phyloP scores from a whole-genome alignment of 2,888 invertebrate genomes.

The Adelognathus sp. region DNA sequence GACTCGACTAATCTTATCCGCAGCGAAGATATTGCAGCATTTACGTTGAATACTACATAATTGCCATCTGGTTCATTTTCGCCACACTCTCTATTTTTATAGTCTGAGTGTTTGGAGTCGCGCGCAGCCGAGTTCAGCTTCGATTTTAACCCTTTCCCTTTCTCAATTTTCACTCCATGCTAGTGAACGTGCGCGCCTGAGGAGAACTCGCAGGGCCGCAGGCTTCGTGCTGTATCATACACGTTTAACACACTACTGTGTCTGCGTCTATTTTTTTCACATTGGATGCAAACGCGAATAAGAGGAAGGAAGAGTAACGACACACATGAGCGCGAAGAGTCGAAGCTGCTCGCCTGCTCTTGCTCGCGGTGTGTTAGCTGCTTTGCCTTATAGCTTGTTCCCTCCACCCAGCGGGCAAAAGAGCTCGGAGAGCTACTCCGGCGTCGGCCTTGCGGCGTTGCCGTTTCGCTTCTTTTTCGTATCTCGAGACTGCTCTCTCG shows the following conservation, averaged over 20 bases:
- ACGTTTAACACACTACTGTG: neutral
- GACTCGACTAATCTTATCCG: conserved; percentile 74
- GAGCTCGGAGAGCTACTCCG: conserved; percentile 57
- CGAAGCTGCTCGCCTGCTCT: conserved; percentile 11
- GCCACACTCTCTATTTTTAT: neutral
- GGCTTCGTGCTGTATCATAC: conserved; percentile 57
- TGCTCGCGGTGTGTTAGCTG: conserved; percentile 38
- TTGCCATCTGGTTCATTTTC: conserved; percentile 47
- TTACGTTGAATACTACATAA: conserved; percentile 62
- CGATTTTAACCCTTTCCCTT: conserved; percentile 22
- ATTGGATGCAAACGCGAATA: conserved; percentile 6
- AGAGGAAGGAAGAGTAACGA: conserved; percentile 46
- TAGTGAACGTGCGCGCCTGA: conserved; percentile 66
- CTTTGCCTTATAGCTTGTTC: conserved; percentile 48
- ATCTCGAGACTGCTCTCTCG: conserved; percentile 33
- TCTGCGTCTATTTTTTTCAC: neutral
- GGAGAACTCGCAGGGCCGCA: conserved; percentile 71
- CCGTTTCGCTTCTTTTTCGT: conserved; percentile 67
- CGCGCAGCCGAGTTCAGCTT: neutral
- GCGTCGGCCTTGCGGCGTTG: conserved; percentile 73
- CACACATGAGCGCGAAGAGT: conserved; percentile 49
- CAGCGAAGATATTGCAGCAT: conserved; percentile 69
- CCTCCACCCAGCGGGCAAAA: conserved; percentile 32
- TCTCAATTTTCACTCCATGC: conserved; percentile 11
- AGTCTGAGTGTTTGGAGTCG: neutral